A percentile compares a stretch with the other conserved stretches of the same genome.
Conservation (phyloP, 2,113 vertebrate species). For the Cathartes aura region DNA sequence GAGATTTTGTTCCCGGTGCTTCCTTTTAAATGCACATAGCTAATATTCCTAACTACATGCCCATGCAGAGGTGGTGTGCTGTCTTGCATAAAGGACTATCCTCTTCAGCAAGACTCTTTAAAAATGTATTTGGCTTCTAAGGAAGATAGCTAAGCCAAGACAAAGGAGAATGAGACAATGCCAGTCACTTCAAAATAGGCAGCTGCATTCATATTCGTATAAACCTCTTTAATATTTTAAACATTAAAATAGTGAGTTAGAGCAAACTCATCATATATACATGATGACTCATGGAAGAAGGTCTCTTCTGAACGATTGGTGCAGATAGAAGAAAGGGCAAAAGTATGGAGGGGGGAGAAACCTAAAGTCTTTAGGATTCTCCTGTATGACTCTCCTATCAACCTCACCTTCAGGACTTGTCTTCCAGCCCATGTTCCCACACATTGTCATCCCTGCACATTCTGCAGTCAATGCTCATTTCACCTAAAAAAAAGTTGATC, state of each 20-base stretch:
- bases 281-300: not conserved
- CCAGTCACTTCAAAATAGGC: not conserved
- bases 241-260: not conserved
- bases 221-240: not conserved
- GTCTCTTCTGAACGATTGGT: fast-evolving
- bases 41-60: not conserved
- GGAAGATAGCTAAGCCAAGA: not conserved
- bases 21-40: not conserved
- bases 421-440: not conserved
- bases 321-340: not conserved
- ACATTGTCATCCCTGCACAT: not conserved
- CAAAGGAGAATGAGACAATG: not conserved
- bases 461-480: not conserved
- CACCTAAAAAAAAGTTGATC: not conserved
- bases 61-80: not conserved
- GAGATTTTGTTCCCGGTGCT: not conserved
- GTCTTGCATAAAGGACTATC: not conserved
- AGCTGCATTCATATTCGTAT: not conserved
- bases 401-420: not conserved
- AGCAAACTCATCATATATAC: not conserved
- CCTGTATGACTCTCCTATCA: not conserved
- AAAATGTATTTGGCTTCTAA: not conserved
- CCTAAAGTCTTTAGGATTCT: not conserved
- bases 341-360: not conserved
- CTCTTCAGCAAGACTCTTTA: not conserved